Percentiles rank a stretch among this genome's conserved stretches.
These are phyloP conservation scores for Donacobius atricapilla DNA, from an alignment of 2,113 vertebrate species.

Conservation along the genomic window DNA sequence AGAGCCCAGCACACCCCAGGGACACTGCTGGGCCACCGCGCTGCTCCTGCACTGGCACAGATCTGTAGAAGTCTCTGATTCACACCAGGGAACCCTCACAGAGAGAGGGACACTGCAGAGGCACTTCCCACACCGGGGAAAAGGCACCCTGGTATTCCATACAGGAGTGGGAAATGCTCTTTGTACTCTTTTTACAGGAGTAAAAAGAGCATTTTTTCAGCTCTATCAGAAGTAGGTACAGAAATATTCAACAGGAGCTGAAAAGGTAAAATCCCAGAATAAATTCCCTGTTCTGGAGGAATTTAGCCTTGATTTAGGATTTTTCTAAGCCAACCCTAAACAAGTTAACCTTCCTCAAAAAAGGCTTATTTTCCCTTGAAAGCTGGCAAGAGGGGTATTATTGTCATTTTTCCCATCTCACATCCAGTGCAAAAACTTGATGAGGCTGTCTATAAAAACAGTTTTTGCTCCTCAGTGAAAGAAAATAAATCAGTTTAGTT, in stretches of 20 bases:
- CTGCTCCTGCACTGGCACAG: too few species aligned
- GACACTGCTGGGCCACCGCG: too few species aligned
- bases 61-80: rapidly evolving
- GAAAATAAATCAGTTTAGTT: not conserved
- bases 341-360: not conserved
- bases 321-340: not conserved
- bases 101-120: not conserved
- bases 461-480: not conserved
- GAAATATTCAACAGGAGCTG: not conserved
- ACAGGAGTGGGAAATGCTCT: not conserved
- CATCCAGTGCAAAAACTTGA: not conserved
- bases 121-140: not conserved
- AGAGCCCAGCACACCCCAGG: too few species aligned
- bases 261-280: not conserved
- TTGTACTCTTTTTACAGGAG: not conserved
- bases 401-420: not conserved
- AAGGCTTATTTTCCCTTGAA: not conserved
- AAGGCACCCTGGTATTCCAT: not conserved
- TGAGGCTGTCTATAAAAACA: not conserved
- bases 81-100: not conserved
- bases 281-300: not conserved
- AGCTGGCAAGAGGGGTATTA: not conserved
- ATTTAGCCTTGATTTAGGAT: not conserved
- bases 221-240: not conserved
- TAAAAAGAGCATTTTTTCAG: not conserved